These are phyloP conservation scores for Stenotaenia linearis DNA, from an alignment of 2,888 invertebrate genomes.

Conservation along the genomic window DNA sequence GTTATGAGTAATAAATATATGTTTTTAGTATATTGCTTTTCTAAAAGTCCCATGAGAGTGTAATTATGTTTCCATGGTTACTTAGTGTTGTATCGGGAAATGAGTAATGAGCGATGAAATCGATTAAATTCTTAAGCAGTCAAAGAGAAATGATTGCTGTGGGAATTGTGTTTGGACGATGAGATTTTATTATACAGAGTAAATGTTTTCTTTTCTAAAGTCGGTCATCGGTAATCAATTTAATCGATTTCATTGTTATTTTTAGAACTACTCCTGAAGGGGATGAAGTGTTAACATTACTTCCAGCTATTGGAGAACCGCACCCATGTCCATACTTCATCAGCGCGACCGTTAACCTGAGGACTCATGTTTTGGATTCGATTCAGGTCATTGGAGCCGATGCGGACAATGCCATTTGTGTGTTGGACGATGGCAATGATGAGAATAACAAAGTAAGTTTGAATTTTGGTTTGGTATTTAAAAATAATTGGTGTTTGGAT, in stretches of 20 bases:
- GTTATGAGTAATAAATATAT: neutral
- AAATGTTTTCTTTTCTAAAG: too few relatives aligned
- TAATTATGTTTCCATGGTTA: neutral
- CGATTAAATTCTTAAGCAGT: neutral
- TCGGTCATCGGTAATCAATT: too few relatives aligned
- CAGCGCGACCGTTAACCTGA: neutral
- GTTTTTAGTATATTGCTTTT: neutral
- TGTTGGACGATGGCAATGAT: neutral
- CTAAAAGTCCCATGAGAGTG: neutral
- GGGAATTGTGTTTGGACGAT: too few relatives aligned
- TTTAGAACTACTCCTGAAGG: neutral
- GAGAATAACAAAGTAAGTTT: neutral
- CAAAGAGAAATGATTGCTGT: neutral
- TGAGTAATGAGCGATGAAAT: neutral
- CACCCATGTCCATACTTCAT: slow-evolving; percentile 24
- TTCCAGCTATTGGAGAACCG: neutral
- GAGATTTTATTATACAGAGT: too few relatives aligned
- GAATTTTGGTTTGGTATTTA: too few relatives aligned
- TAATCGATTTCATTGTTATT: neutral
- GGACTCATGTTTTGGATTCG: neutral
- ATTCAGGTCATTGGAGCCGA: neutral
- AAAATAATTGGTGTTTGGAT: too few relatives aligned
- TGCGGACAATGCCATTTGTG: neutral
- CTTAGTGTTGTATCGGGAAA: neutral
- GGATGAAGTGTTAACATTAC: neutral